These are phyloP conservation scores for Gymnosoma rotundatum DNA, from an alignment of 2,888 invertebrate genomes.

Conservation along the genomic window DNA sequence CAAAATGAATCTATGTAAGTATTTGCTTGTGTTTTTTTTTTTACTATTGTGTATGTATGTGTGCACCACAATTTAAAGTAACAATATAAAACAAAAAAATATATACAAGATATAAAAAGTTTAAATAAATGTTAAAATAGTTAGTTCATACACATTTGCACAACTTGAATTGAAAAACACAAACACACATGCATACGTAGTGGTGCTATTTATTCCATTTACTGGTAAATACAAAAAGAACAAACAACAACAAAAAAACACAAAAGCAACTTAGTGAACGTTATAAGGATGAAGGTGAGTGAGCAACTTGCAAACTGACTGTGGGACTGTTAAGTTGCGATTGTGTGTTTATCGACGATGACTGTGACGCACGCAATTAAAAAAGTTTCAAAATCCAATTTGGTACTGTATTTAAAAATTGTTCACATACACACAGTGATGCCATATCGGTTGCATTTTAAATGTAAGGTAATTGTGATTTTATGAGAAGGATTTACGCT, in stretches of 20 bases:
- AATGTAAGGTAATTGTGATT: not conserved
- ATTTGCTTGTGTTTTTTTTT: not conserved
- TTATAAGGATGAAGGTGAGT: constrained; percentile 53
- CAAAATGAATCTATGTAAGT: constrained; percentile 14
- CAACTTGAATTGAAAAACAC: not conserved
- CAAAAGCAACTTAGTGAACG: constrained; percentile 20
- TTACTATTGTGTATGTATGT: constrained; percentile 6
- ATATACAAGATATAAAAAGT: not conserved
- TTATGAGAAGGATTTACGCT: too few relatives aligned
- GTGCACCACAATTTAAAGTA: constrained; percentile 56
- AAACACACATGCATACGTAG: not conserved
- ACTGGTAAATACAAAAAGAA: not conserved
- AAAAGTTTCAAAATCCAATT: constrained; percentile 81
- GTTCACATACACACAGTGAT: constrained; percentile 73
- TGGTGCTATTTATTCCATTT: constrained; percentile 28
- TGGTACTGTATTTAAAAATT: constrained; percentile 79
- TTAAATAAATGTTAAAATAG: constrained; percentile 48
- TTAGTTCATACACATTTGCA: not conserved
- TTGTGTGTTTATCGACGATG: constrained; percentile 28
- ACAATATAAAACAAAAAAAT: constrained; percentile 29
- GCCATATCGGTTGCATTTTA: constrained; percentile 7
- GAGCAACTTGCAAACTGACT: constrained; percentile 35
- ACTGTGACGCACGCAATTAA: constrained; percentile 75
- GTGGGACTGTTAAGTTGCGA: constrained; percentile 15
- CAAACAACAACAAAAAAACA: not conserved